Base-by-base conservation (phyloP, 2,888 invertebrate species). In the Caenorhabditis sp. region DNA sequence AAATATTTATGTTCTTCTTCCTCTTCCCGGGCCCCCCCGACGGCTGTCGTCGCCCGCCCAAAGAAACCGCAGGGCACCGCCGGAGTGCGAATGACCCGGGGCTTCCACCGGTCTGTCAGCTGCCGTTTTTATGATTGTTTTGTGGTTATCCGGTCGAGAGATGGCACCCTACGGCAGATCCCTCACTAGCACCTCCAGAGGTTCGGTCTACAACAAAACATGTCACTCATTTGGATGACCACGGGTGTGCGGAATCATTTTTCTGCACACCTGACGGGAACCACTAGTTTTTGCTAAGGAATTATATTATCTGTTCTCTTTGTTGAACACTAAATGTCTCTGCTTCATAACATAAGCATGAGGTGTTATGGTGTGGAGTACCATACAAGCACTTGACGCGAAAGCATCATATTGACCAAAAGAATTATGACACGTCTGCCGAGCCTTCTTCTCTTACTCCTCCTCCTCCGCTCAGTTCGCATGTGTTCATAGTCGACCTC, bases 1-100 rank as follows among this genome's bases (percentile, higher is more conserved):
- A 70, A 70, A 70, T 70, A 70, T 70, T 70, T 70, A 70, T 70
- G 70, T 70, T 70, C 59, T 59, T n/a, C 26, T 46, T 17, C 24
- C 46, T 39, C 30, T 35, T 35, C 20, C 43, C 9, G 24, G 37
- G 37, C 35, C 37, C 39, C 27, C 39, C 53, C 41, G 56, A 66
- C 68, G 59, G 70, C 53, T 53, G 70, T 70, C 68, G 68, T 70
- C 59, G 70, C 59, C 59, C 59, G 37, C 56, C 50, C 26, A 30
- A 66, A 58, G 58, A 68, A 68, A 59, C 41, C 58, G 58, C 52
- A 50, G 35, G 13, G 20, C 52, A 15, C 17, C 68, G 43, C 52
- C 52, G 24, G 53, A 70, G 59, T 70, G 70, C 70, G 43, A 68
- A 58, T 68, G 68, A 68, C 68, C 68, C 58, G 30, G 30, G 48